Conservation (phyloP, 2,888 invertebrate species). For the Drosophila limbata region DNA sequence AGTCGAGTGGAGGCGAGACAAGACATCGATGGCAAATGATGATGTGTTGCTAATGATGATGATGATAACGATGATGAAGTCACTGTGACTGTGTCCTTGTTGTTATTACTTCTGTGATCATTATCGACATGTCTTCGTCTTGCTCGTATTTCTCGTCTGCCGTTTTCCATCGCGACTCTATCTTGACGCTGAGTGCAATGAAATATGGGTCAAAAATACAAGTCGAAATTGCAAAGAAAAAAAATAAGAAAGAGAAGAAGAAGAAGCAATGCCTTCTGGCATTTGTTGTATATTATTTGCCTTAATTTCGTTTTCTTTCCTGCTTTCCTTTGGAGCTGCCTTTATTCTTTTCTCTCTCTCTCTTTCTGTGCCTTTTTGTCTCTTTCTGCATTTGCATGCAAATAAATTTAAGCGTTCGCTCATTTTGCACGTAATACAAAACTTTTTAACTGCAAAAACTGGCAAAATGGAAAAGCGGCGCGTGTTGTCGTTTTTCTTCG, state of each 20-base stretch:
- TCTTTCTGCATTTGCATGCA: slow-evolving; percentile 39
- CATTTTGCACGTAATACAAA: slow-evolving; percentile 75
- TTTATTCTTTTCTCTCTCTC: background rate
- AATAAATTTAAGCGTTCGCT: slow-evolving; percentile 69
- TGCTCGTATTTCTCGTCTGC: slow-evolving; percentile 6
- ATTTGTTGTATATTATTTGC: slow-evolving; percentile 24
- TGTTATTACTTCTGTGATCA: slow-evolving; percentile 50
- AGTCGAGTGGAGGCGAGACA: slow-evolving; percentile 20
- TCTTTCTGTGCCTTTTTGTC: background rate
- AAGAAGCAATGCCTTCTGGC: slow-evolving; percentile 32
- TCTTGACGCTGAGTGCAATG: slow-evolving; percentile 46
- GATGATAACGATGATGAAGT: slow-evolving; percentile 49
- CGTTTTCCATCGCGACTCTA: slow-evolving; percentile 29
- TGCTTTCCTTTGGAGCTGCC: background rate
- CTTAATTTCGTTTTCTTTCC: slow-evolving; percentile 4
- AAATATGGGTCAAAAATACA: slow-evolving; percentile 71
- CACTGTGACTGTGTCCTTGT: slow-evolving; percentile 6
- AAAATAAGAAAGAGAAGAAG: background rate
- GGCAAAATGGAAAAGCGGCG: slow-evolving; percentile 41
- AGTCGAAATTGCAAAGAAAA: slow-evolving; percentile 59
- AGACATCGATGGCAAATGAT: slow-evolving; percentile 65
- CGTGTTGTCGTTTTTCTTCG: slow-evolving; percentile 65
- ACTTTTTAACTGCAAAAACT: slow-evolving; percentile 64
- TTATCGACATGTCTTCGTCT: slow-evolving; percentile 47
- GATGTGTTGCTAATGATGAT: slow-evolving; percentile 66